Evolutionary conservation across 2,113 vertebrate genomes (phyloP).

Genomic region (Dromas ardeola): DNA sequence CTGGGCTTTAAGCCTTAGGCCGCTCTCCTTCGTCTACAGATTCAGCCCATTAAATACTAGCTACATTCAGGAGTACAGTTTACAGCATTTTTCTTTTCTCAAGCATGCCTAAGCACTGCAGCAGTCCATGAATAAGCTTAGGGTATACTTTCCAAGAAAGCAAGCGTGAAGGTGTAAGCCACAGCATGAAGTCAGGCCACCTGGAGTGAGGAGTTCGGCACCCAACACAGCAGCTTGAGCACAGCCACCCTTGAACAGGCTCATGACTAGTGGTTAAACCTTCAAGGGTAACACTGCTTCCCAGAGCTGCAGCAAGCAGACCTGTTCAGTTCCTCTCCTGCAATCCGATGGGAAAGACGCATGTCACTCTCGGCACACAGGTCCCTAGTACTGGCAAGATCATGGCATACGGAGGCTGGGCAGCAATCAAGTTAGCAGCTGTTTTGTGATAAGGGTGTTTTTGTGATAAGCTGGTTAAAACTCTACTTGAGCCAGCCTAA

Average conservation of each 20-base stretch:
- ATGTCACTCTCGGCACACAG: background rate
- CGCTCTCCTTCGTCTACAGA: background rate
- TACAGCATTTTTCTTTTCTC: background rate
- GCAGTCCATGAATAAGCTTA: background rate
- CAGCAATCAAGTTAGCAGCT: background rate
- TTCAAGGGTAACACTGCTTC: rapidly evolving
- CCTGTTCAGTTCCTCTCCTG: background rate
- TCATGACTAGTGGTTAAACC: background rate
- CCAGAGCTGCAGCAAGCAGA: background rate
- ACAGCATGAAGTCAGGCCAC: background rate
- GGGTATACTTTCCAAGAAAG: background rate
- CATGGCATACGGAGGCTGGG: background rate
- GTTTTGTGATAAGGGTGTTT: background rate
- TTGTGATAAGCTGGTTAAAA: background rate
- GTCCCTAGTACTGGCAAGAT: background rate
- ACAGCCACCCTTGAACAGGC: rapidly evolving
- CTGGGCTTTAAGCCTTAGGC: background rate
- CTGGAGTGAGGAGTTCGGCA: background rate
- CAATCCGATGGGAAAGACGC: background rate
- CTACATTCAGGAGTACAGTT: background rate
- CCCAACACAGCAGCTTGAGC: background rate
- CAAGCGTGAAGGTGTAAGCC: background rate
- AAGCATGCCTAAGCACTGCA: background rate
- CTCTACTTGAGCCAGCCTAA: background rate
- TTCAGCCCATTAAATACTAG: background rate